phyloP scores from a whole-genome alignment of 2,797 vertebrate species.

The Microctenopoma stevenorrisi region DNA sequence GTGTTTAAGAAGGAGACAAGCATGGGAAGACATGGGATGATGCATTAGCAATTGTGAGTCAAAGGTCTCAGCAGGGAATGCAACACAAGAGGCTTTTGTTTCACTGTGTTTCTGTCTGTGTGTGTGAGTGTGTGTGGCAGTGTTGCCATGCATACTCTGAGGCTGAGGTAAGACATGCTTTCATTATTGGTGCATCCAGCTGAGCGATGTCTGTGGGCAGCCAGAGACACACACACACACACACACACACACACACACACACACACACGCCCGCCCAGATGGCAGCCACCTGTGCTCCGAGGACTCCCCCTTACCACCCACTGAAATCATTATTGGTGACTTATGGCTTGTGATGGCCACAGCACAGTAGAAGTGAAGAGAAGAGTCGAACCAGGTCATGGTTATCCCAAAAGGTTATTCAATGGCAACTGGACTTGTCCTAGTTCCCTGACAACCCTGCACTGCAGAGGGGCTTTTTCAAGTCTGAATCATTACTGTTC shows the following conservation, averaged over 20 bases:
- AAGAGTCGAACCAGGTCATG: too few relatives aligned
- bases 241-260: slow-evolving; percentile 45
- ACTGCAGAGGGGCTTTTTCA: too few relatives aligned
- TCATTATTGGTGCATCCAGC: slow-evolving; percentile 50
- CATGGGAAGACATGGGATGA: slow-evolving; percentile 22
- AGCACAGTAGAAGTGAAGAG: background rate
- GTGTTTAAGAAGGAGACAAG: slow-evolving; percentile 4
- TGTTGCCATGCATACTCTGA: slow-evolving; percentile 1
- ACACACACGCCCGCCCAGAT: slow-evolving; percentile 52
- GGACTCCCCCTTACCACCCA: slow-evolving; percentile 59
- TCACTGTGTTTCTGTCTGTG: background rate
- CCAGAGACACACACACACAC: slow-evolving; percentile 42
- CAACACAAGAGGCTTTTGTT: slow-evolving; percentile 26
- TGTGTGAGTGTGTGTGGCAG: background rate
- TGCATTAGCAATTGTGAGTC: slow-evolving; percentile 27
- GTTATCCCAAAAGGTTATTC: too few relatives aligned
- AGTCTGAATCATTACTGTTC: background rate
- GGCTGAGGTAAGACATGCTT: slow-evolving; percentile 52
- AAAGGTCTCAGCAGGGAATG: slow-evolving; percentile 30
- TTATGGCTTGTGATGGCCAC: slow-evolving; percentile 39
- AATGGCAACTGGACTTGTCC: too few relatives aligned
- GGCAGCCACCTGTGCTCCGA: slow-evolving; percentile 69
- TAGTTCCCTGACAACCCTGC: too few relatives aligned
- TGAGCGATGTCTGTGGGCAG: slow-evolving; percentile 39
- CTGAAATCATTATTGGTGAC: slow-evolving; percentile 58